Evolutionary conservation across 2,888 invertebrate species (phyloP).

Genomic region (Deilephila elpenor): DNA sequence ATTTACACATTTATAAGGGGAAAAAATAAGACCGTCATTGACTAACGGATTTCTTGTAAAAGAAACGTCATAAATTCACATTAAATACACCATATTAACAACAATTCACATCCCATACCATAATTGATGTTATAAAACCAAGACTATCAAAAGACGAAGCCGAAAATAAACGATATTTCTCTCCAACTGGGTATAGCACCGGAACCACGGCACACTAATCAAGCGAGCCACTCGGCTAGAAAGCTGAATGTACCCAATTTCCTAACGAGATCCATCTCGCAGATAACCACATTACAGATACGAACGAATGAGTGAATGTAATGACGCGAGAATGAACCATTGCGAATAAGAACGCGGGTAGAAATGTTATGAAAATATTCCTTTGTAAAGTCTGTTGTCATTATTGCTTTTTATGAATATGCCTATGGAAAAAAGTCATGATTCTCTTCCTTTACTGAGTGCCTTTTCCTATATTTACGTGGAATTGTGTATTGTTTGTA

Average conservation of each 20-base stretch:
- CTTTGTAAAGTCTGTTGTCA: background rate
- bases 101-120: background rate
- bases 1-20: too few species aligned
- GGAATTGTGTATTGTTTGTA: too few species aligned
- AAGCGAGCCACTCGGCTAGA: conserved; percentile 59
- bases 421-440: too few species aligned
- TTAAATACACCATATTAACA: background rate
- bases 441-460: too few species aligned
- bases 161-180: background rate
- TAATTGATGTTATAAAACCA: too few species aligned
- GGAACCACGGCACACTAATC: conserved; percentile 59
- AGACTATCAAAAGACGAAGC: background rate
- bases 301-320: conserved; percentile 64
- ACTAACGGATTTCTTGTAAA: background rate
- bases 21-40: too few species aligned
- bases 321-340: conserved; percentile 71
- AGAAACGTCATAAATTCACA: too few species aligned
- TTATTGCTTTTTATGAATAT: too few species aligned
- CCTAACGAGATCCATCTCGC: conserved; percentile 68
- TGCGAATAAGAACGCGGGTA: conserved; percentile 32
- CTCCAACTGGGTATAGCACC: conserved; percentile 32
- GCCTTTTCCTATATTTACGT: too few species aligned
- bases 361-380: background rate
- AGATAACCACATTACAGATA: conserved; percentile 56
- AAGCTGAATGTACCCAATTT: conserved; percentile 74